Conservation (phyloP, 1,140 invertebrate species). For the Penaeus japonicus region DNA sequence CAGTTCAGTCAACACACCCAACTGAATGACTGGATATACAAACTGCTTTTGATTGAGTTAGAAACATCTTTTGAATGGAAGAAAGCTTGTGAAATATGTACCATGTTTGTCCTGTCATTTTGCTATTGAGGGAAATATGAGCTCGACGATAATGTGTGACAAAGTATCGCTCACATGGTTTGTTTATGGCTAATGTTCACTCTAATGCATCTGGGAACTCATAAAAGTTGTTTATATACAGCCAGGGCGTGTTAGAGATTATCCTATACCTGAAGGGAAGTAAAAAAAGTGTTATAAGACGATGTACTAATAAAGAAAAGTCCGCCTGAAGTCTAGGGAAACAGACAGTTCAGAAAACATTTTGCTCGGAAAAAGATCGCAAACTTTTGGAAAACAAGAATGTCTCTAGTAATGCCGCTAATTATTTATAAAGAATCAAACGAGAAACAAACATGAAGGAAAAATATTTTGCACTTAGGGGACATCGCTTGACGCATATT, state of each 20-base stretch:
- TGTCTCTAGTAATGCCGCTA: conserved; percentile 24
- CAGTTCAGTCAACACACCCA: conserved; percentile 30
- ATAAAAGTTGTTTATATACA: too few species aligned
- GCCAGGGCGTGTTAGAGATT: too few species aligned
- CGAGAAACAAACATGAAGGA: conserved; percentile 50
- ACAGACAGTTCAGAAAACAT: background rate
- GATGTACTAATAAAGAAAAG: too few species aligned
- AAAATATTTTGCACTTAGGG: conserved; percentile 50
- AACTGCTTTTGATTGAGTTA: conserved; percentile 52
- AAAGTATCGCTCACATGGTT: conserved; percentile 25
- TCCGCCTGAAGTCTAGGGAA: too few species aligned
- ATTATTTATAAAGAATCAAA: conserved; percentile 51
- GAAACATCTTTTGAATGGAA: conserved; percentile 48
- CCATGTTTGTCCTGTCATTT: conserved; percentile 47
- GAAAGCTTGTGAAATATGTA: conserved; percentile 52
- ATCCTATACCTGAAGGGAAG: too few species aligned
- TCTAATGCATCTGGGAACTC: background rate
- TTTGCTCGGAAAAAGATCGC: background rate
- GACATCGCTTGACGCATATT: conserved; percentile 43
- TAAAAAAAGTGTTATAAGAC: too few species aligned
- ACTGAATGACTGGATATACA: conserved; percentile 50
- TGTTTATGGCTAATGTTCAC: background rate
- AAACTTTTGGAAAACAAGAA: too few species aligned
- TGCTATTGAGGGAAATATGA: conserved; percentile 46
- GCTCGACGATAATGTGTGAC: conserved; percentile 32